phyloP scores from a whole-genome alignment of 2,797 vertebrate species.

The Lateolabrax maculatus region DNA sequence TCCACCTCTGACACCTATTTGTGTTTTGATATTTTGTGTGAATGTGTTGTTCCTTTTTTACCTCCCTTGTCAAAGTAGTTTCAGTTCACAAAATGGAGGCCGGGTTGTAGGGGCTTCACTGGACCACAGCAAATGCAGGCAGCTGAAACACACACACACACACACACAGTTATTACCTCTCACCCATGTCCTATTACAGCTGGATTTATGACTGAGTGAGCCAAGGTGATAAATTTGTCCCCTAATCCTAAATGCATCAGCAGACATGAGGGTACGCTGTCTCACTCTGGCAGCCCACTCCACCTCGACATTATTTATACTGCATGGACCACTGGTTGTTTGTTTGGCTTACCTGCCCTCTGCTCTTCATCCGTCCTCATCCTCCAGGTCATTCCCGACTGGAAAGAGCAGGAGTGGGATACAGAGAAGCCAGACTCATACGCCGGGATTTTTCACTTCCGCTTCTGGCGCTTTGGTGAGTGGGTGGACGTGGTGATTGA shows the following conservation, averaged over 20 bases:
- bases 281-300: slow-evolving; percentile 30
- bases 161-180: slow-evolving; percentile 50
- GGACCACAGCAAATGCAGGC: slow-evolving; percentile 23
- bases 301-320: slow-evolving; percentile 47
- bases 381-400: slow-evolving; percentile 94
- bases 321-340: slow-evolving; percentile 16
- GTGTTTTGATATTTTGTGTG: background rate
- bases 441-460: slow-evolving; percentile 96
- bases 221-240: slow-evolving; percentile 61
- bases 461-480: slow-evolving; percentile 97
- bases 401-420: slow-evolving; percentile 98
- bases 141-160: slow-evolving; percentile 34
- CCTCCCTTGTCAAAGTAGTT: background rate
- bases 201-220: slow-evolving; percentile 58
- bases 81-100: slow-evolving; percentile 41
- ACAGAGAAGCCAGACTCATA: slow-evolving; percentile 90
- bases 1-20: background rate
- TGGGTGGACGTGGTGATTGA: slow-evolving; percentile 98
- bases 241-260: slow-evolving; percentile 57
- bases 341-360: slow-evolving; percentile 49
- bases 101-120: slow-evolving; percentile 10
- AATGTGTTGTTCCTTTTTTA: background rate
- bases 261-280: slow-evolving; percentile 37
- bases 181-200: slow-evolving; percentile 63
- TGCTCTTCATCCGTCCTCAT: background rate